Conservation (phyloP, 2,797 vertebrate species). For the Acrossocheilus fasciatus region DNA sequence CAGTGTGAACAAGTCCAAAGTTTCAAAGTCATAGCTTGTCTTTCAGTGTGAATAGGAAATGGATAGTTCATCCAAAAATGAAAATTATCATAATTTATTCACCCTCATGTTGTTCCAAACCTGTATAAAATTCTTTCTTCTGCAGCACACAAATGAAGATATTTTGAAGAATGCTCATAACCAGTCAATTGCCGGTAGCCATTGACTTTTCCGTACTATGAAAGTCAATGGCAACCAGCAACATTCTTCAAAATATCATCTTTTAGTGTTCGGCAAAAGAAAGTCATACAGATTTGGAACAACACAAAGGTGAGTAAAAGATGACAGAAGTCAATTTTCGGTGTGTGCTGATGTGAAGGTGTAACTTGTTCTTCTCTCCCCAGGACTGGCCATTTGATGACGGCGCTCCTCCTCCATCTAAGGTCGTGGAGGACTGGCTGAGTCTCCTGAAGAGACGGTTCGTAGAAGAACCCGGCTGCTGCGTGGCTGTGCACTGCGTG, state of each 20-base stretch:
- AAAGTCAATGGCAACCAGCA: neutral
- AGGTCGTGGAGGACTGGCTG: slow-evolving; percentile 91
- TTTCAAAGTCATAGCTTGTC: neutral
- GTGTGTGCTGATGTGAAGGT: neutral
- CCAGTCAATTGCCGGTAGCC: neutral
- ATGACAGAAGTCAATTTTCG: neutral
- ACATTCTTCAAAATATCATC: neutral
- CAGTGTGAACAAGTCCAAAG: neutral
- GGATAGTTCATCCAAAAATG: too few relatives aligned
- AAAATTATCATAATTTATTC: too few relatives aligned
- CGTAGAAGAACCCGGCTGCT: slow-evolving; percentile 89
- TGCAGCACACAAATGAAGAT: neutral
- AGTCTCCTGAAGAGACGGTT: slow-evolving; percentile 87
- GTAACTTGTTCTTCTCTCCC: slow-evolving; percentile 13
- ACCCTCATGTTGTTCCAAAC: too few relatives aligned
- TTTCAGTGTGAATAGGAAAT: neutral
- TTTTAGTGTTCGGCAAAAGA: neutral
- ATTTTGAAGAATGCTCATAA: neutral
- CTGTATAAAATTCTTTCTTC: too few relatives aligned
- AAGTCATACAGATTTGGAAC: neutral
- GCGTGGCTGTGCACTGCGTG: slow-evolving; percentile 90
- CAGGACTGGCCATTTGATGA: slow-evolving; percentile 93
- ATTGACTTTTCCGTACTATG: neutral
- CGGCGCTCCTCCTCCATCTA: slow-evolving; percentile 87
- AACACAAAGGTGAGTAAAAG: neutral